Conservation (phyloP, 2,113 vertebrate genomes). For the Corythoichthys intestinalis region DNA sequence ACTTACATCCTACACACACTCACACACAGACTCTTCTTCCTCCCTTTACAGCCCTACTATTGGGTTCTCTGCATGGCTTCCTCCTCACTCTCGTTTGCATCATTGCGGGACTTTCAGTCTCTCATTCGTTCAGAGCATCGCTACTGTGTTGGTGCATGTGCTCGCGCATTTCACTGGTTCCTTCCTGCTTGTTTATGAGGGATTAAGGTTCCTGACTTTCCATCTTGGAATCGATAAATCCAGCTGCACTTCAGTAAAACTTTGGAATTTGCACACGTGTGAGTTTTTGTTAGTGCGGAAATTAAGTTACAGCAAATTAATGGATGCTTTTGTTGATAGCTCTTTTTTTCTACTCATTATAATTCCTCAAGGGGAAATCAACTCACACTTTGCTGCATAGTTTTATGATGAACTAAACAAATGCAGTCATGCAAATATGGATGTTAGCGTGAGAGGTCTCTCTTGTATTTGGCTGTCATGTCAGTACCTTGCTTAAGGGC, state of each 20-base stretch:
- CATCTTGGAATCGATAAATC: constrained; percentile 35
- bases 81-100: constrained; percentile 41
- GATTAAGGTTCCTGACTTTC: constrained; percentile 41
- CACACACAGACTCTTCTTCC: constrained; percentile 9
- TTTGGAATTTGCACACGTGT: constrained; percentile 7
- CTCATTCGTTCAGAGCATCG: constrained; percentile 29
- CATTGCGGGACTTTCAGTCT: constrained; percentile 23
- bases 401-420: background rate
- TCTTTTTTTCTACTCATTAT: background rate
- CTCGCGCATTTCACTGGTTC: constrained; percentile 3
- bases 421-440: background rate
- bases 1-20: constrained; percentile 47
- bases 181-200: constrained; percentile 18
- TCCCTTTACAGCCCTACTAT: constrained; percentile 6
- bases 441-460: background rate
- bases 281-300: constrained; percentile 3
- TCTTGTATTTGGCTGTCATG: background rate
- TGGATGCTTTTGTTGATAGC: background rate
- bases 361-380: background rate
- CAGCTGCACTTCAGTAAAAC: constrained; percentile 18
- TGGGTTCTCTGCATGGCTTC: constrained; percentile 36
- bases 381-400: background rate
- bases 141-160: constrained; percentile 17
- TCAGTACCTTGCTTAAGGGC: background rate
- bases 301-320: background rate